phyloP scores from a whole-genome alignment of 2,113 vertebrate species.

The Spilogale gracilis region DNA sequence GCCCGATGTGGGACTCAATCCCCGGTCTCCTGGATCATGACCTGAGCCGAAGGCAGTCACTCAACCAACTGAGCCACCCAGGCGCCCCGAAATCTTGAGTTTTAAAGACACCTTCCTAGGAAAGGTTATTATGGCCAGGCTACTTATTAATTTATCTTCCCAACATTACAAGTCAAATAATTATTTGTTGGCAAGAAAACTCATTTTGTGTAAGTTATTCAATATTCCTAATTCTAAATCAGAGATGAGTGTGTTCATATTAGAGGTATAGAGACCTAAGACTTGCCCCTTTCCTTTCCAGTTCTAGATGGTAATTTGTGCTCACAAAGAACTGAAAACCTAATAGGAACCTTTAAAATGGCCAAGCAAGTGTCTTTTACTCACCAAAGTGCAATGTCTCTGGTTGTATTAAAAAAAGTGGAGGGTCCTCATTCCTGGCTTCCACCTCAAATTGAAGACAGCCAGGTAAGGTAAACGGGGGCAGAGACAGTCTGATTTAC shows the following conservation, averaged over 20 bases:
- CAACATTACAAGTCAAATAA: conserved; percentile 22
- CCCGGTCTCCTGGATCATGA: too few species aligned
- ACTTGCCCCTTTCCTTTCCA: not conserved
- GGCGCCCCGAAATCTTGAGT: not conserved
- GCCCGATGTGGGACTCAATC: too few species aligned
- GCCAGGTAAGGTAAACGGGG: not conserved
- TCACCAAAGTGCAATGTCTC: not conserved
- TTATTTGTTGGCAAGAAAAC: not conserved
- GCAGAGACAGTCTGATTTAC: not conserved
- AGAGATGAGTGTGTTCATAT: not conserved
- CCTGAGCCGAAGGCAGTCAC: too few species aligned
- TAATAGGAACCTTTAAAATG: not conserved
- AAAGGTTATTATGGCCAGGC: not conserved
- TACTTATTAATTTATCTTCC: conserved; percentile 15
- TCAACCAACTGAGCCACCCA: too few species aligned
- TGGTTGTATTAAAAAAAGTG: not conserved
- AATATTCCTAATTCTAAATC: conserved; percentile 35
- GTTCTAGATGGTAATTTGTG: not conserved
- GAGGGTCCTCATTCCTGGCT: not conserved
- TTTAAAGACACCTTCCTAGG: not conserved
- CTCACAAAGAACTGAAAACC: not conserved
- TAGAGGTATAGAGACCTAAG: not conserved
- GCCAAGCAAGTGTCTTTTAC: not conserved
- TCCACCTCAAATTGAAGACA: not conserved
- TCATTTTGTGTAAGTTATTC: not conserved